Conservation (phyloP, 2,113 vertebrate genomes). For the Benitochromis conjunctus region DNA sequence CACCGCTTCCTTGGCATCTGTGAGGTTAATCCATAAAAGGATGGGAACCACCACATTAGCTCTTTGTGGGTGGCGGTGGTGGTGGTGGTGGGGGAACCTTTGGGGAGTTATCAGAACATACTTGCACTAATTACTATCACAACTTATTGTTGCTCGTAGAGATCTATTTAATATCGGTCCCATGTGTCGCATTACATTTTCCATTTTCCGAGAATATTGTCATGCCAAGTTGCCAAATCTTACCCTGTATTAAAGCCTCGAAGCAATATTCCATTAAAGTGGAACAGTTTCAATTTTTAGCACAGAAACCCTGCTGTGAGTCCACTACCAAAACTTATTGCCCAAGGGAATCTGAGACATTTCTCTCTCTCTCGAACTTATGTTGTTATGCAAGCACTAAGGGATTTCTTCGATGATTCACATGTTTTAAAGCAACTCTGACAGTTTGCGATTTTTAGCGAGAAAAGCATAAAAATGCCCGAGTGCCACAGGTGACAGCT, state of each 20-base stretch:
- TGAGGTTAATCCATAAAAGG: neutral
- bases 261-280: neutral
- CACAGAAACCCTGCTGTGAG: neutral
- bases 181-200: slow-evolving; percentile 34
- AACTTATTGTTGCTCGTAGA: slow-evolving; percentile 38
- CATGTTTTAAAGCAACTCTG: neutral
- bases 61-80: neutral
- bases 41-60: neutral
- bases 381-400: neutral
- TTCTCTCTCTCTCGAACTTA: neutral
- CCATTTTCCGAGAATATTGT: slow-evolving; percentile 1
- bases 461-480: neutral
- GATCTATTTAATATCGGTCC: slow-evolving; percentile 18
- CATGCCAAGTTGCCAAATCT: neutral
- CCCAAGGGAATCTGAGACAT: neutral
- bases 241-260: neutral
- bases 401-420: neutral
- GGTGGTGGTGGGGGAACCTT: neutral
- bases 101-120: neutral
- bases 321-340: neutral
- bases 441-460: neutral
- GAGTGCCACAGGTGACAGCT: slow-evolving; percentile 15
- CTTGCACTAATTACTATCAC: slow-evolving; percentile 27
- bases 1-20: neutral
- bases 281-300: neutral